Evolutionary conservation across 2,888 invertebrate species (phyloP), one percentile per base, ranked within the genome.

Genomic region (Drosophila tanythrix): DNA sequence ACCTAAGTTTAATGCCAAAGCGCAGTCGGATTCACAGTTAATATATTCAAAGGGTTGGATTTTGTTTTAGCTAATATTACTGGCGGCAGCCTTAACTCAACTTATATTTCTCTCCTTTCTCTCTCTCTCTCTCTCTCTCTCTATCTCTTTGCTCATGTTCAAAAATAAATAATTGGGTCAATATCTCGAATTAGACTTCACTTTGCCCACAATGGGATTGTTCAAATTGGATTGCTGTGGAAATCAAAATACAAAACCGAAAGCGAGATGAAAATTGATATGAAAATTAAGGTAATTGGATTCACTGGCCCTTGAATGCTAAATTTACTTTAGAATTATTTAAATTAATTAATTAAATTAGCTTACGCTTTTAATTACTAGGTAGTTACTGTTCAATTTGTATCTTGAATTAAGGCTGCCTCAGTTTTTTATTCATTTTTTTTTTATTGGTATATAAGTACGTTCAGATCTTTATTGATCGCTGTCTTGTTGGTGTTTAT

Each of bases 1-100:
- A 51, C 31, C 50, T 73, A 74, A 59, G 43, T 64, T 68, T 56
- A 50, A 56, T 74, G 74, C 62, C 57, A 75, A 75, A 64, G 40
- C 73, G 61, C 65, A 55, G 59, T 74, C 57, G 38, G 33, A 43
- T 73, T 73, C 65, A 59, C 72, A 64, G 53, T 64, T 48, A 31
- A 38, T 57, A 31, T 33, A 29, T 48, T 52, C 31, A 50, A 50
- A 29, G 50, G 36, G 13, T 10, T 46, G 21, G 18, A 48, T 5
- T 46, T 52, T 46, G 10, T 35, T 53, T 51, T 21, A 46, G 43
- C 21, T 52, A 27, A 35, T 43, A 65, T 36, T 60, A 59, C 50
- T 27, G 40, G 31, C 38, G 52, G 35, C 57, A 38, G 56, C 65
- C 35, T 25, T 18, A 73, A 27, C 50, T 53, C 56, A 78, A 55